Conservation (phyloP, 1,140 invertebrate genomes). For the Carposina sasakii region DNA sequence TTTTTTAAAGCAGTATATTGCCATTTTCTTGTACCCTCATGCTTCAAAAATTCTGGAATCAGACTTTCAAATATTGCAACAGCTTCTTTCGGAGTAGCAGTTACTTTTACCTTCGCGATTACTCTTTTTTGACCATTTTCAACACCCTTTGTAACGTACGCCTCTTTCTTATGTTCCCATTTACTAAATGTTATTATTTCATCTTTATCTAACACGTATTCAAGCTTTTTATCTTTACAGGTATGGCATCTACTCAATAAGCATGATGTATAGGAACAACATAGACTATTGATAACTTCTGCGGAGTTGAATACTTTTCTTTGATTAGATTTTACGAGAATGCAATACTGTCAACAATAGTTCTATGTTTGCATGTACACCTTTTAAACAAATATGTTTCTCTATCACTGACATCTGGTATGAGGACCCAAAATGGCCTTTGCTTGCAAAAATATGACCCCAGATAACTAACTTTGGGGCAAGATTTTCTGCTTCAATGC, state of each 20-base stretch:
- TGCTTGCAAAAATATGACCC: conserved; percentile 21
- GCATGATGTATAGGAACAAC: conserved; percentile 15
- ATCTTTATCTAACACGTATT: conserved; percentile 19
- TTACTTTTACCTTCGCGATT: too few species aligned
- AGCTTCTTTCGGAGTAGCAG: too few species aligned
- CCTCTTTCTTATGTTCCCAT: conserved; percentile 17
- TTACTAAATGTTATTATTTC: conserved; percentile 9
- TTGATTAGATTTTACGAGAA: conserved; percentile 15
- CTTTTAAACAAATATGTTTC: conserved; percentile 18
- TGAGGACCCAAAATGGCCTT: too few species aligned
- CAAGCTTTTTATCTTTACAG: conserved; percentile 11
- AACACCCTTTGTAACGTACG: too few species aligned
- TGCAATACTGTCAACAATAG: conserved; percentile 9
- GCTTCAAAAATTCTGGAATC: too few species aligned
- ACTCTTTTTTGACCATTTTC: too few species aligned
- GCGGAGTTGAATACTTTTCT: not conserved
- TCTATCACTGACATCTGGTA: conserved; percentile 11
- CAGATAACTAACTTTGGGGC: too few species aligned
- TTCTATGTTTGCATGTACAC: conserved; percentile 13
- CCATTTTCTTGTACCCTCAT: too few species aligned
- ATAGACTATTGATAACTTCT: conserved; percentile 11
- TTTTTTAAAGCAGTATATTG: too few species aligned
- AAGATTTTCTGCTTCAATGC: too few species aligned
- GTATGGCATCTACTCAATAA: conserved; percentile 11
- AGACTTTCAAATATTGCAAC: too few species aligned